Percentiles rank a stretch among this genome's conserved stretches.
Conservation (phyloP, 1,140 invertebrate genomes). For the Rhagoletis zephyria region DNA sequence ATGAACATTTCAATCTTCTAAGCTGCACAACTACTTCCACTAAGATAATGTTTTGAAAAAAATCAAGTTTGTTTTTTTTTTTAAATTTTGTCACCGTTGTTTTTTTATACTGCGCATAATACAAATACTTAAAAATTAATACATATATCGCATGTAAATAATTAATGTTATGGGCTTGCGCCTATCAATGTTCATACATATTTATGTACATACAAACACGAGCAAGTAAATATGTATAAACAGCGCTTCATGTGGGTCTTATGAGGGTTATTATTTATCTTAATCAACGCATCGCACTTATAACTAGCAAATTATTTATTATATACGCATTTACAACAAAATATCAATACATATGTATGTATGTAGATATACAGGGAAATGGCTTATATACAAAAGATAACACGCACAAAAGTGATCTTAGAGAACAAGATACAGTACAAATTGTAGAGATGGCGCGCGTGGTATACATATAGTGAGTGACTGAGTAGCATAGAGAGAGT, state of each 20-base stretch:
- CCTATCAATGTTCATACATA: background rate
- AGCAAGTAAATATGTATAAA: background rate
- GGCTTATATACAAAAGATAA: conserved; percentile 58
- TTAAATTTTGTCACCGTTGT: conserved; percentile 73
- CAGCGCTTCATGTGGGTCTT: conserved; percentile 33
- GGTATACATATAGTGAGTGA: background rate
- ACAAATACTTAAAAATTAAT: conserved; percentile 70
- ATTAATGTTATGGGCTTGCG: conserved; percentile 46
- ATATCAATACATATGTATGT: conserved; percentile 53
- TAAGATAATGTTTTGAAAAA: background rate
- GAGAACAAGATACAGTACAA: conserved; percentile 37
- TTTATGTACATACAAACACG: background rate
- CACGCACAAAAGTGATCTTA: conserved; percentile 40
- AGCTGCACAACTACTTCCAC: too few species aligned
- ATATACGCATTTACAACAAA: conserved; percentile 54
- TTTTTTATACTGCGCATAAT: conserved; percentile 71
- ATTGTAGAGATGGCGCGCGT: conserved; percentile 11
- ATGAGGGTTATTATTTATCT: conserved; percentile 44
- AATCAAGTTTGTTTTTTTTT: conserved; percentile 62
- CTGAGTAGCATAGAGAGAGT: conserved; percentile 21
- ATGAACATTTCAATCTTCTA: too few species aligned
- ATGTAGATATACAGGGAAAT: conserved; percentile 55
- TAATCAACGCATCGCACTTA: conserved; percentile 51
- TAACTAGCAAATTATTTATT: conserved; percentile 50
- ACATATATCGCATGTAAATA: conserved; percentile 60